These are phyloP conservation scores for Cheilosia urbana DNA, from an alignment of 2,888 invertebrate genomes.

Conservation along the genomic window DNA sequence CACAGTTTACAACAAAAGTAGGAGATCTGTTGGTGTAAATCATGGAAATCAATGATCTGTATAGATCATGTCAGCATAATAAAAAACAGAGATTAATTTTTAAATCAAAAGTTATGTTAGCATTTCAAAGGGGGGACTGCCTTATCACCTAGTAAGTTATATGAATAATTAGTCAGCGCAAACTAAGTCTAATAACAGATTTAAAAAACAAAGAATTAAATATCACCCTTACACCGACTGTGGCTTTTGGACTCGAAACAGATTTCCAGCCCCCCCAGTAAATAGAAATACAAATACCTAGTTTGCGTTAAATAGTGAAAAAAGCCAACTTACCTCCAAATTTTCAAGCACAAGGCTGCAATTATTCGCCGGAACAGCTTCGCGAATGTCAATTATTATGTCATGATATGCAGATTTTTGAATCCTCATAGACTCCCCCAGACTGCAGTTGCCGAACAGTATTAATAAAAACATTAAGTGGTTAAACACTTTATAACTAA, in stretches of 20 bases:
- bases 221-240: neutral
- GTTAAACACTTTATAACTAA: neutral
- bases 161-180: too few relatives aligned
- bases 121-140: too few relatives aligned
- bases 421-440: slow-evolving; percentile 24
- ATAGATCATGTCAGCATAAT: too few relatives aligned
- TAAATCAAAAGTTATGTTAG: too few relatives aligned
- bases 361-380: slow-evolving; percentile 38
- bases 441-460: neutral
- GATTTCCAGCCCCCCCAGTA: neutral
- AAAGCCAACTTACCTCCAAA: slow-evolving; percentile 43
- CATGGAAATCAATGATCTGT: too few relatives aligned
- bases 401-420: slow-evolving; percentile 57
- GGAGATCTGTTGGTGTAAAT: too few relatives aligned
- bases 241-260: neutral
- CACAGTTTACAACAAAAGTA: too few relatives aligned
- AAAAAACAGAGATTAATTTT: too few relatives aligned
- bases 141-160: too few relatives aligned
- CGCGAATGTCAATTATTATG: slow-evolving; percentile 59
- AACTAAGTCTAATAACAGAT: too few relatives aligned
- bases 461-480: neutral
- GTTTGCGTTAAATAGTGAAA: neutral
- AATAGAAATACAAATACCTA: too few relatives aligned
- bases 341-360: slow-evolving; percentile 50
- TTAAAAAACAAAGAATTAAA: too few relatives aligned